Conservation (phyloP, 2,113 vertebrate species). For the Holacanthus passer region DNA sequence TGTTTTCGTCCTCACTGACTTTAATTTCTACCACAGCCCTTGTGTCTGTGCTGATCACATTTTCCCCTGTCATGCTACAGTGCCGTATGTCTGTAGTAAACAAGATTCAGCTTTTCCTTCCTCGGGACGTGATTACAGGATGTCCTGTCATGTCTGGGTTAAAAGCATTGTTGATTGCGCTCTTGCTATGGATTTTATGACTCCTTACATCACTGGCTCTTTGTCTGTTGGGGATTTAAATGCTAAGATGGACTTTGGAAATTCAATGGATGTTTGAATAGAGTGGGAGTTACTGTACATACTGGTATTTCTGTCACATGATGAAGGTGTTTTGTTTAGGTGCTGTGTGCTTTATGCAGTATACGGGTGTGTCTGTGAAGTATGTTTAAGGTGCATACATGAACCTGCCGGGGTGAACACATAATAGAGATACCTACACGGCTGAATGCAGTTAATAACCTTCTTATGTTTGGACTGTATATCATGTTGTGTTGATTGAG, state of each 20-base stretch:
- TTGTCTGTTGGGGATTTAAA: not conserved
- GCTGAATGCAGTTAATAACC: no score
- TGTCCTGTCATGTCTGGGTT: conserved; percentile 10
- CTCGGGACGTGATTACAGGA: conserved; percentile 23
- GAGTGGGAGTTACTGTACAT: not conserved
- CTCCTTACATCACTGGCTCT: not conserved
- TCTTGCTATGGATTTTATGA: conserved; percentile 18
- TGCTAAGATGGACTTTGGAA: not conserved
- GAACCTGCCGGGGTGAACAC: not conserved
- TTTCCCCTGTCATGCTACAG: not conserved
- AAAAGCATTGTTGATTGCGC: conserved; percentile 6
- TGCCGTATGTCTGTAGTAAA: conserved; percentile 10
- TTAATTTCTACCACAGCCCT: not conserved
- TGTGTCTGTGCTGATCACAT: not conserved
- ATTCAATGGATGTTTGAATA: not conserved
- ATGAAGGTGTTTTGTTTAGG: not conserved
- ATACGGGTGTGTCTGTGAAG: not conserved
- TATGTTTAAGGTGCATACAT: not conserved
- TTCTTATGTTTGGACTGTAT: not conserved
- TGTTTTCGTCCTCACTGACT: not conserved
- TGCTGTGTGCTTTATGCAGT: not conserved
- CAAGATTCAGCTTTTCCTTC: conserved; percentile 40
- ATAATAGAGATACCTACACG: no score
- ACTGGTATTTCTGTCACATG: not conserved
- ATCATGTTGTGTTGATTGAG: no score